Base-by-base conservation (phyloP, 2,797 vertebrate genomes). In the Chelidonichthys spinosus region DNA sequence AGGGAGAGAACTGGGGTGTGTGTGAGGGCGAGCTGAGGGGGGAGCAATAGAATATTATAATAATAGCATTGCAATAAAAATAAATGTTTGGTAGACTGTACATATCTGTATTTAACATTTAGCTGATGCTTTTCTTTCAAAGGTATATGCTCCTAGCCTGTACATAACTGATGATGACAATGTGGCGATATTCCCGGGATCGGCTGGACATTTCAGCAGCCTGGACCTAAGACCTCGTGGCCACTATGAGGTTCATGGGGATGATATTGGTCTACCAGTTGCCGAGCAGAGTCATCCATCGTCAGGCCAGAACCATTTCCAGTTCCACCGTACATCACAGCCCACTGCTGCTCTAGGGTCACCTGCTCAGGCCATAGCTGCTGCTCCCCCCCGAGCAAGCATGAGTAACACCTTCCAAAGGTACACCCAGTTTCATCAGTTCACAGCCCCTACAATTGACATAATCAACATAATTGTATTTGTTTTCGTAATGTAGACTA, bases 331-430 rank as follows among this genome's bases (percentile, higher is more conserved):
- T 54, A 5, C 52, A 35, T 25, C 52, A 54, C 52, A 54, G 11
- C 25, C 49, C 49, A 18, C 49, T 50, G 49, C 17, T 50, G 49
- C 49, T 50, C n/a, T 50, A 7, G 49, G 49, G n/a, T 50, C 49
- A 50, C 49, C 49, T 50, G 49, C 49, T 35, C n/a, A 33, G 52
- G 32, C 32, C n/a, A 54, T 11, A 25, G 52, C 52, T 33, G 11
- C 25, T 13, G 14, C n/a, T 54, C 13, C 32, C 13, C 25, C 52
- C 11, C 11, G 37, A 39, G 9, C 52, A 54, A 50, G 49, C 49
- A 50, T 50, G 49, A 50, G 49, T 50, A 50, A 50, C 49, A 50
- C 49, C 49, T 50, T 50, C 18, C 18, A 50, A 50, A 50, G 49
- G 49, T 25, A 50, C 18, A 7, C 18, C n/a, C 49, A 50, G 49